A percentile compares a stretch with the other conserved stretches of the same genome.
Evolutionary conservation across 2,797 vertebrate species (phyloP).

Genomic region (Tauraco hartlaubi): DNA sequence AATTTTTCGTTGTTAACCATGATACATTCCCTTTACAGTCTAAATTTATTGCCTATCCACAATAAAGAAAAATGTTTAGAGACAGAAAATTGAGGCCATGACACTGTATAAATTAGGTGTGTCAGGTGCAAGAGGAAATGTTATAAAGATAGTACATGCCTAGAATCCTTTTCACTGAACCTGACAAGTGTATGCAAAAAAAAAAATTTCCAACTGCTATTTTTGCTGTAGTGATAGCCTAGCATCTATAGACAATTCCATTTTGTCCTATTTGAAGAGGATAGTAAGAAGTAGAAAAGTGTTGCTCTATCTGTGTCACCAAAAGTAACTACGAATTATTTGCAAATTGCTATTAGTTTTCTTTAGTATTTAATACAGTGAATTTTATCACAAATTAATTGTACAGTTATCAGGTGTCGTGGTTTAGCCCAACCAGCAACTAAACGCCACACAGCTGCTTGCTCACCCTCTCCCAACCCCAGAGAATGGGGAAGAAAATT

Average conservation of each 20-base stretch:
- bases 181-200: neutral
- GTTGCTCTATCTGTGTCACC: neutral
- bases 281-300: neutral
- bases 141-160: neutral
- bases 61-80: conserved; percentile 40
- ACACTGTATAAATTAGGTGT: conserved; percentile 20
- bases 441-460: no score
- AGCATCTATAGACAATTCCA: neutral
- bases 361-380: neutral
- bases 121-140: neutral
- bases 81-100: conserved; percentile 47
- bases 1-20: conserved; percentile 13
- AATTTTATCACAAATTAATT: neutral
- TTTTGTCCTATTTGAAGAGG: neutral
- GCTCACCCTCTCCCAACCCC: no score
- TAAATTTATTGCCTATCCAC: neutral
- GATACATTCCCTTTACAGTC: conserved; percentile 5
- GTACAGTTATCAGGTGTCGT: neutral
- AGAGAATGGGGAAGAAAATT: no score
- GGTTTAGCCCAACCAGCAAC: no score
- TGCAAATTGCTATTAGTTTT: neutral
- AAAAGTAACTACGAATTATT: neutral
- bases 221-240: neutral
- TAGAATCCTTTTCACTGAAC: neutral
- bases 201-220: neutral